Percentiles rank a stretch among this genome's conserved stretches.
Evolutionary conservation across 2,113 vertebrate genomes (phyloP).

Genomic region (Ochotona curzoniae): DNA sequence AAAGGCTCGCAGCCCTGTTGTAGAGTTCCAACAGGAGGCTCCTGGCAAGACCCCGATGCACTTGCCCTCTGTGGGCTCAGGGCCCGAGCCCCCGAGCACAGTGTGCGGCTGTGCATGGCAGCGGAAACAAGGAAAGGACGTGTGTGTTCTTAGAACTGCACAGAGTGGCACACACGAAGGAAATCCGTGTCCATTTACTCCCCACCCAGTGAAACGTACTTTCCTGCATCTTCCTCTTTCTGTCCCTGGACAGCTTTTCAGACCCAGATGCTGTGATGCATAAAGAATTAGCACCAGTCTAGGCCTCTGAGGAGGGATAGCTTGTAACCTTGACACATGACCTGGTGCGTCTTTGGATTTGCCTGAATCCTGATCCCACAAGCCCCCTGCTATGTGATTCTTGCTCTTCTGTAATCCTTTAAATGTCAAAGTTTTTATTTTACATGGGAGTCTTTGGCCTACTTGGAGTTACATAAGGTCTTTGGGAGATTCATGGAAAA

Average conservation of each 20-base stretch:
- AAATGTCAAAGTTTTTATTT: conserved; percentile 25
- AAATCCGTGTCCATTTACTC: background rate
- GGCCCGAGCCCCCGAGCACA: background rate
- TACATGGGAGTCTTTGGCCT: background rate
- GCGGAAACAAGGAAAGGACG: background rate
- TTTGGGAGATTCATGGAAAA: too few relatives aligned
- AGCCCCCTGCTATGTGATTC: conserved; percentile 20
- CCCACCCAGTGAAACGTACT: background rate
- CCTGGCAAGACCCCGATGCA: background rate
- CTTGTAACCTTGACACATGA: background rate
- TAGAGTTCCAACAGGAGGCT: background rate
- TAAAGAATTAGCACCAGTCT: background rate
- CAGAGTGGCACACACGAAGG: background rate
- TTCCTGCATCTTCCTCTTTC: background rate
- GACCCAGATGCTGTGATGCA: background rate
- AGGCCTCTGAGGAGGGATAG: background rate
- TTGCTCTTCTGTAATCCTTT: background rate
- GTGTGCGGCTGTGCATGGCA: background rate
- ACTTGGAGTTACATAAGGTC: background rate
- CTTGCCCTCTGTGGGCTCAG: background rate
- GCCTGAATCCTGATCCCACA: background rate
- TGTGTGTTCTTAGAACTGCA: background rate
- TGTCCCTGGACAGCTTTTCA: background rate
- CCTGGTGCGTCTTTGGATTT: background rate
- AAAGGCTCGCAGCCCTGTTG: too few relatives aligned